phyloP scores from a whole-genome alignment of 2,113 vertebrate species.

The Monarcha castaneiventris region DNA sequence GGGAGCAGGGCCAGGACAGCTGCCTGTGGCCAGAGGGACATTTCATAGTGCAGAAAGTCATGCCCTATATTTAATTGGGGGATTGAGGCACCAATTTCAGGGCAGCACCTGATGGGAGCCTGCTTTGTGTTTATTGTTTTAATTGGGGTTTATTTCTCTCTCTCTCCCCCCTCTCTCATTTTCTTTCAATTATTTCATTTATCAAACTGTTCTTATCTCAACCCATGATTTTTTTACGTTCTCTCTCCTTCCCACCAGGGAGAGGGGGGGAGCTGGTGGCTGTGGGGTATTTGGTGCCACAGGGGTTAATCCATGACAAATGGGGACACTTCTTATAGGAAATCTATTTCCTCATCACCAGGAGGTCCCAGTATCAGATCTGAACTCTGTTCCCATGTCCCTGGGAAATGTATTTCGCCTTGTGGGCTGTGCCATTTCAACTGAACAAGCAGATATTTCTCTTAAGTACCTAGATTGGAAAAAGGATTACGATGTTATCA shows the following conservation, averaged over 20 bases:
- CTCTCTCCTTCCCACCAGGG: neutral
- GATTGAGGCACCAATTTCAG: neutral
- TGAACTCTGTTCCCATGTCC: neutral
- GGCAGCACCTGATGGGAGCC: neutral
- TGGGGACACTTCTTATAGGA: neutral
- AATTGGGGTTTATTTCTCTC: neutral
- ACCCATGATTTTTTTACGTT: neutral
- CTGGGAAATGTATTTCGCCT: neutral
- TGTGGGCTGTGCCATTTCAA: neutral
- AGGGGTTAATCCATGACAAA: neutral
- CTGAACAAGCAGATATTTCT: neutral
- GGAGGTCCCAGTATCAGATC: neutral
- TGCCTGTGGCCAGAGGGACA: neutral
- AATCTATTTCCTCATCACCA: neutral
- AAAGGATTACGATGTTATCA: neutral
- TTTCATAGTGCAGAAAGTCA: fast-evolving
- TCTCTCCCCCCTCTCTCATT: neutral
- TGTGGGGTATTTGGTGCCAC: neutral
- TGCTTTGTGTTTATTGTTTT: neutral
- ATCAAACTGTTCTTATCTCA: neutral
- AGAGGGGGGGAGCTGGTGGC: neutral
- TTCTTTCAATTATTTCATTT: neutral
- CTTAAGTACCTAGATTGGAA: neutral
- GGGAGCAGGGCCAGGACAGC: neutral
- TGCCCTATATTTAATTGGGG: fast-evolving